Base-by-base conservation (phyloP, 1,140 invertebrate species). In the Cotesia vestalis region DNA sequence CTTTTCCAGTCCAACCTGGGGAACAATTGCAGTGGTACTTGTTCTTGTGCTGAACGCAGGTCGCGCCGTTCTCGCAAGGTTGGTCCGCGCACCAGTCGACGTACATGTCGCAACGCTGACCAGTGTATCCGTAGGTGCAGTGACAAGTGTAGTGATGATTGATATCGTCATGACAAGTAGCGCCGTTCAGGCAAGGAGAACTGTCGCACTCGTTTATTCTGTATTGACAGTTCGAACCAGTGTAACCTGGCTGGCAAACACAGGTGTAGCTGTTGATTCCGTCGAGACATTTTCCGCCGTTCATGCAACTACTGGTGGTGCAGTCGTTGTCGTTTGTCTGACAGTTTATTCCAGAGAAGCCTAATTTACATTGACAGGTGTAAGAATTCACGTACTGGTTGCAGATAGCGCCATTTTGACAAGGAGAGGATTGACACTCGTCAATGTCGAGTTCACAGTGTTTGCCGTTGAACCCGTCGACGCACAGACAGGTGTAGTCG, bases 301-400 rank as follows among this genome's bases (percentile, higher is more conserved):
- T 96, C 91, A 98, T 94, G 81, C 97, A 99, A 69, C 93, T 94
- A 62, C 92, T 94, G 36, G 94, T 91, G 0, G 95, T 96, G 79
- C 96, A 98, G 77, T 98, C 97, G 83, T 98, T 92, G 82, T 98
- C 96, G 82, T 98, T 98, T 34, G 94, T 96, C 85, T 97, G 94
- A 81, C 96, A 98, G 82, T 96, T 94, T 66, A 95, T 95, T 2
- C 96, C 96, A 4, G 94, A 96, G 84, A 97, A 98, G 0, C 96
- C 97, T 1, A 95, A 88, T 4, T 91, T 92, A 83, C 96, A 98
- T 1, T 94, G 94, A 79, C 96, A 98, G 0, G 95, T 97, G 80
- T 96, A 97, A 0, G 95, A 96, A 74, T 97, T 95, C 46, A 97
- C 96, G 81, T 96, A 97, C 86, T 98, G 92, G 36, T 94, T 94